Percentiles rank a stretch among this genome's conserved stretches.
These are phyloP conservation scores for Podarcis raffonei DNA, from an alignment of 2,113 vertebrate genomes.

Conservation along the genomic window DNA sequence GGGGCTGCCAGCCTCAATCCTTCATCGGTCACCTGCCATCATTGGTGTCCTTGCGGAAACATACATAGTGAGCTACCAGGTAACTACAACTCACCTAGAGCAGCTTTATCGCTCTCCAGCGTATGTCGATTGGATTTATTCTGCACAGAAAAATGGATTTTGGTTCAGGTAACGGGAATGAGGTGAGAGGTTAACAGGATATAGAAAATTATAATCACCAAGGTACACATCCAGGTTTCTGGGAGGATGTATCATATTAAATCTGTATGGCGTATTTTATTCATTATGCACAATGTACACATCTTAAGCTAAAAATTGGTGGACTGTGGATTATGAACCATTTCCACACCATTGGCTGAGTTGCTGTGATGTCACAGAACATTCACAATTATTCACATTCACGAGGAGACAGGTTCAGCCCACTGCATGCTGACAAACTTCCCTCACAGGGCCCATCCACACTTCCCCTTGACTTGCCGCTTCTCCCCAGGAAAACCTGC, in stretches of 20 bases:
- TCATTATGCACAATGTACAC: not conserved
- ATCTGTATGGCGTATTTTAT: not conserved
- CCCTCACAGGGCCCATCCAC: not conserved
- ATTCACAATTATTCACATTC: not conserved
- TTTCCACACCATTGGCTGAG: not conserved
- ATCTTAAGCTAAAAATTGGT: not conserved
- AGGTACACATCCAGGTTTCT: not conserved
- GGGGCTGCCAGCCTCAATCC: not conserved
- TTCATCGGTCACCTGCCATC: not conserved
- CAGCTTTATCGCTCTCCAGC: constrained; percentile 58
- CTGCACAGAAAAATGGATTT: constrained; percentile 20
- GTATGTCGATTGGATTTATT: constrained; percentile 58
- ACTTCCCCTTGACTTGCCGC: too few relatives aligned
- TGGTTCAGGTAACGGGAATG: not conserved
- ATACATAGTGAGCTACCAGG: not conserved
- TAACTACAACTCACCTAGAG: constrained; percentile 58
- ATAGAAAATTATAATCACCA: not conserved
- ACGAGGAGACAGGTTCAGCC: not conserved
- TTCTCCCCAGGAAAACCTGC: too few relatives aligned
- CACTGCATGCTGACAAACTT: not conserved
- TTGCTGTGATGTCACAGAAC: not conserved
- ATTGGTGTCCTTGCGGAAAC: not conserved
- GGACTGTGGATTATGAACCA: not conserved
- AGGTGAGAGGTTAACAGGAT: not conserved
- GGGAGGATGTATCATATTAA: not conserved